Conservation (phyloP, 2,888 invertebrate species). For the Linyphia triangularis region DNA sequence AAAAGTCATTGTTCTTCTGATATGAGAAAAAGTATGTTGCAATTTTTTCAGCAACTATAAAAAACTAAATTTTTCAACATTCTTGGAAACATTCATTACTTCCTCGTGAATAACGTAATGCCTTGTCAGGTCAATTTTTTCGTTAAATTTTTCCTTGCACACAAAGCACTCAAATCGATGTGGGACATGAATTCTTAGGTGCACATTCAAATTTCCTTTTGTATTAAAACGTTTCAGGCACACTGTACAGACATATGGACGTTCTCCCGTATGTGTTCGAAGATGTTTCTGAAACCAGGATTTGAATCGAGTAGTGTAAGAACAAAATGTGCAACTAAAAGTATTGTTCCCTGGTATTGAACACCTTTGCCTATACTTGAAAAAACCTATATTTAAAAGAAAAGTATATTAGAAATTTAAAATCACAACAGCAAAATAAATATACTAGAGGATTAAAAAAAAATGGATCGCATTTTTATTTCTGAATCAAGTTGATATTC, state of each 20-base stretch:
- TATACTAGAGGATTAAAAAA: too few species aligned
- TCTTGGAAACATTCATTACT: too few species aligned
- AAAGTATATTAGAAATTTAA: neutral
- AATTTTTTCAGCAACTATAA: too few species aligned
- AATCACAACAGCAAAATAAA: too few species aligned
- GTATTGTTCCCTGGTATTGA: neutral
- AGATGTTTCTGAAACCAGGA: slow-evolving; percentile 29
- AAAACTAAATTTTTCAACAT: too few species aligned
- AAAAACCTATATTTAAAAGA: neutral
- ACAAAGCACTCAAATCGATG: neutral
- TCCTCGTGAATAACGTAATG: neutral
- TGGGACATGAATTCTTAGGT: neutral
- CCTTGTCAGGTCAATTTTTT: neutral
- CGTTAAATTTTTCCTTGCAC: neutral
- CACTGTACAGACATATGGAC: neutral
- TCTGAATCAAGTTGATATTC: too few species aligned
- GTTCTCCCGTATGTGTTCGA: slow-evolving; percentile 8
- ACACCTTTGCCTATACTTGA: neutral
- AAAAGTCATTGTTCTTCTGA: too few species aligned
- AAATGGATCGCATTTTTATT: too few species aligned
- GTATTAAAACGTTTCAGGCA: neutral
- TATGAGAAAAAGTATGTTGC: too few species aligned
- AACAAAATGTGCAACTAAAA: neutral
- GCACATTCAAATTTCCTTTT: slow-evolving; percentile 2
- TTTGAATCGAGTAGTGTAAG: slow-evolving; percentile 1